Percentiles rank a stretch among this genome's conserved stretches.
Conservation (phyloP, 2,113 vertebrate genomes). For the Rhinichthys klamathensis region DNA sequence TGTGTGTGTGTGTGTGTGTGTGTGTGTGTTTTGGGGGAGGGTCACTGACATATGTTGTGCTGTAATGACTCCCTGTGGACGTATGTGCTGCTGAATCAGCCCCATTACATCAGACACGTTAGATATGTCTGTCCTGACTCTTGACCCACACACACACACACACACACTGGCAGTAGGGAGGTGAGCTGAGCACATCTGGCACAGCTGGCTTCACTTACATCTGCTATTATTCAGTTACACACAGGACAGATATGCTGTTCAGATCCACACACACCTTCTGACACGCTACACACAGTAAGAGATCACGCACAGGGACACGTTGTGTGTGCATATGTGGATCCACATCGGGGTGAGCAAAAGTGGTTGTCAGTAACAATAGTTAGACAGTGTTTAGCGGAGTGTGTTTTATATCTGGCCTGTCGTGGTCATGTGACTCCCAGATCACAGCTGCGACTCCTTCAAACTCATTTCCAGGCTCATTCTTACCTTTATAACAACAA, state of each 20-base stretch:
- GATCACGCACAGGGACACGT: constrained; percentile 47
- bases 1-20: too few species aligned
- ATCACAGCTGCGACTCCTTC: too few species aligned
- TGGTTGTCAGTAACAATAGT: too few species aligned
- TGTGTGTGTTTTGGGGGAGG: constrained; percentile 61
- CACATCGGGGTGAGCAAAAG: not conserved
- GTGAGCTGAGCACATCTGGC: constrained; percentile 76
- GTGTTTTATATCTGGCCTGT: too few species aligned
- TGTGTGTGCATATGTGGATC: not conserved
- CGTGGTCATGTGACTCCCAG: too few species aligned
- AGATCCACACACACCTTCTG: constrained; percentile 62
- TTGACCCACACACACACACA: constrained; percentile 11
- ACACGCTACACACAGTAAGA: constrained; percentile 17
- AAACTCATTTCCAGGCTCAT: too few species aligned
- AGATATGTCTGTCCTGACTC: constrained; percentile 83
- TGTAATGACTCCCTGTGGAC: constrained; percentile 83
- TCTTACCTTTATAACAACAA: not conserved
- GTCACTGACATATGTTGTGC: constrained; percentile 82
- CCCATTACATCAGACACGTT: constrained; percentile 86
- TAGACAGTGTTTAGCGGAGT: too few species aligned
- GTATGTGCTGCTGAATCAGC: constrained; percentile 88
- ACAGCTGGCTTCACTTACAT: constrained; percentile 80
- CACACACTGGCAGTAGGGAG: constrained; percentile 51
- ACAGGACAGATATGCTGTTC: constrained; percentile 71
- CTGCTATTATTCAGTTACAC: constrained; percentile 61